phyloP scores from a whole-genome alignment of 2,113 vertebrate genomes.

The Mustelus asterias region DNA sequence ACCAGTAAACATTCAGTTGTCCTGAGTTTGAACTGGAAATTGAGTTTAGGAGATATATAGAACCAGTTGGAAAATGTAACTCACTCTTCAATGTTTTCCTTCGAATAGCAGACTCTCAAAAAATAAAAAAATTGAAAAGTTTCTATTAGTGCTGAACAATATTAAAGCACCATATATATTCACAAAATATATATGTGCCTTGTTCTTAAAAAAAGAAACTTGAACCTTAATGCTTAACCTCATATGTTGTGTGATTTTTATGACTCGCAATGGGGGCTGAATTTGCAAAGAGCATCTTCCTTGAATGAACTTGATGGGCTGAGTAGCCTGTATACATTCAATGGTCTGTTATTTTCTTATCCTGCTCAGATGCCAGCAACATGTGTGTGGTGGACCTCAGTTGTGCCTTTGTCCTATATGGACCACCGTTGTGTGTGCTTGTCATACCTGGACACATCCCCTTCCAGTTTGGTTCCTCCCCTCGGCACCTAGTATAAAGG shows the following conservation, averaged over 20 bases:
- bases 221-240: neutral
- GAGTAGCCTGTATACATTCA: neutral
- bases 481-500: no score
- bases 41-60: neutral
- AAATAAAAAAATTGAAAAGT: neutral
- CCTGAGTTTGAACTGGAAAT: neutral
- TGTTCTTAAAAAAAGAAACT: neutral
- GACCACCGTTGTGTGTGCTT: no score
- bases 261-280: neutral
- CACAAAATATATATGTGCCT: neutral
- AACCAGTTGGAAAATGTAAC: neutral
- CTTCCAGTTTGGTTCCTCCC: no score
- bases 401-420: no score
- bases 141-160: neutral
- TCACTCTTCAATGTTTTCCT: neutral
- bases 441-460: no score
- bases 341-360: neutral
- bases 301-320: neutral
- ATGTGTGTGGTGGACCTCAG: no score
- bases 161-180: neutral
- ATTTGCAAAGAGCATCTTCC: neutral
- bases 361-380: neutral
- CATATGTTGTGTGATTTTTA: neutral
- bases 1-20: neutral
- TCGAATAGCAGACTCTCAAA: neutral